Conservation (phyloP, 2,797 vertebrate genomes). For the Halcyon chelicuti region DNA sequence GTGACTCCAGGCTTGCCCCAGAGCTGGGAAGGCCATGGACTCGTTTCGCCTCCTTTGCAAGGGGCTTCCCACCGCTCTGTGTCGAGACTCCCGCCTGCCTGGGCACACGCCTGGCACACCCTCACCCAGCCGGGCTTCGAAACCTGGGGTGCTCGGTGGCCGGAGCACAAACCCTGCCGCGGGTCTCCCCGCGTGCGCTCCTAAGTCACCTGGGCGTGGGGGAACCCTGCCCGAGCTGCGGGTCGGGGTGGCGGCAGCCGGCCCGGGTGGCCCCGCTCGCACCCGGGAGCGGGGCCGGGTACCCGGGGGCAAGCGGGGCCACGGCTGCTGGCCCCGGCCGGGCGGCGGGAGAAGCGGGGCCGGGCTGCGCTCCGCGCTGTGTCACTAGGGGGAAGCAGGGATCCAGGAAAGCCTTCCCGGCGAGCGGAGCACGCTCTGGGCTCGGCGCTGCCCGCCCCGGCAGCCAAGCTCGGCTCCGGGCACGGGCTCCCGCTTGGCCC, state of each 20-base stretch:
- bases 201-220: background rate
- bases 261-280: background rate
- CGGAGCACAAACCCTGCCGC: background rate
- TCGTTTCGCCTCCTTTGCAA: rapidly evolving
- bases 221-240: background rate
- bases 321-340: no score
- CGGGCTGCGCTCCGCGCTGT: background rate
- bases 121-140: background rate
- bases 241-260: no score
- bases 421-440: background rate
- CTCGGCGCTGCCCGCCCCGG: background rate
- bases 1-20: background rate
- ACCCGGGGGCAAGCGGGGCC: background rate
- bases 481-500: background rate
- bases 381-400: constrained; percentile 21
- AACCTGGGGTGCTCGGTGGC: background rate
- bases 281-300: no score
- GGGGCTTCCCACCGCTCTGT: background rate
- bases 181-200: background rate
- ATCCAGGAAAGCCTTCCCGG: background rate
- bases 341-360: background rate
- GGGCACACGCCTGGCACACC: no score
- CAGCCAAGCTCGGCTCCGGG: background rate
- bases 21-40: rapidly evolving
- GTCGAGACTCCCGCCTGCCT: background rate